Evolutionary conservation across 2,888 invertebrate genomes (phyloP), one percentile per base, ranked within the genome.

Genomic region (Slavum lentiscoides): DNA sequence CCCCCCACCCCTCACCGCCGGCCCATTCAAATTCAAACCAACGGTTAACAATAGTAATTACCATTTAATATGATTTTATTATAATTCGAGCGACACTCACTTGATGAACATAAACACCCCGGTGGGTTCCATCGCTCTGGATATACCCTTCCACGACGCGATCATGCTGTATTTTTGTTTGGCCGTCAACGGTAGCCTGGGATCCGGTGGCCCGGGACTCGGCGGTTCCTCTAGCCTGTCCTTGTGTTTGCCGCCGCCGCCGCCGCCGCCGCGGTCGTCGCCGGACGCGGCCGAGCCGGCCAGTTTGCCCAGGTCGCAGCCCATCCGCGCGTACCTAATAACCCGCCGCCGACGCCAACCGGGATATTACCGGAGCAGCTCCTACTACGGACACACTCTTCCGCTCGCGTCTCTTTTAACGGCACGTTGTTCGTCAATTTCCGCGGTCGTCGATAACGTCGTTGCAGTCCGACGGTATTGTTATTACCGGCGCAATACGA

Each of bases 101-200:
- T 93, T 94, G 87, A 95, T 90, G 87, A 96, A 95, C 95, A 96
- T 96, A 88, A 91, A 92, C 84, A 95, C 91, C 74, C 95, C 95
- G 68, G 95, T 95, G 80, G 92, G 91, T 87, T 94, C 93, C 91
- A 95, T 93, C 19, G 95, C 95, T 84, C 95, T 90, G 84, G 93
- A 92, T 84, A 96, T 95, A 49, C 94, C 95, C 85, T 94, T 95
- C 96, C 96, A 96, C 17, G 94, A 95, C 2, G 95, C 95, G 83
- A 93, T 89, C 89, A 96, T 93, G 84, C 91, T 92, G 87, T 94
- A 96, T 88, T 93, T 94, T 89, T 96, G 95, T 86, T 92, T 92
- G 30, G 93, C 94, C 0, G 93, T 94, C 82, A 95, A 89, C 0
- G 95, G 95, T 83, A 95, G 89, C 84, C 93, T 88, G 0, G 94